These are phyloP conservation scores for Labeo calbasu DNA, from an alignment of 2,797 vertebrate genomes.

Conservation along the genomic window DNA sequence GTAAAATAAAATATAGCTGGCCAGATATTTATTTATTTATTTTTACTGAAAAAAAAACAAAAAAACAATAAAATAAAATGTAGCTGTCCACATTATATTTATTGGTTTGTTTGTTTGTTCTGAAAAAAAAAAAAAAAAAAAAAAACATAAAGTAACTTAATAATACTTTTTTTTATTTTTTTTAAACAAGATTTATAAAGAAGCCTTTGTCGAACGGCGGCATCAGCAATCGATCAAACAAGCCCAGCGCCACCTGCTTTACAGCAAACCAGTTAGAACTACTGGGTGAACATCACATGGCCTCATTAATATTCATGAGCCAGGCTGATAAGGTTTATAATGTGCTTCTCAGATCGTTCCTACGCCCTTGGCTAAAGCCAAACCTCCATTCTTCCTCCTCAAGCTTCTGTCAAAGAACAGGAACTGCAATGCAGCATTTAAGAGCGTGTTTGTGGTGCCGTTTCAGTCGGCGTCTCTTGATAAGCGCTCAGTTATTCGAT, in stretches of 20 bases:
- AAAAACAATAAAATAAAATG: too few species aligned
- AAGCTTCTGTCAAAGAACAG: neutral
- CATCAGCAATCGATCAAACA: conserved; percentile 10
- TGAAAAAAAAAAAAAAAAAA: too few species aligned
- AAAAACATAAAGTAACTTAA: too few species aligned
- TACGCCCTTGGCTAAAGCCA: neutral
- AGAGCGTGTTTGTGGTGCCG: conserved; percentile 25
- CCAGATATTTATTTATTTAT: too few species aligned
- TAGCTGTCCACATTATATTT: too few species aligned
- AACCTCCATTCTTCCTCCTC: neutral
- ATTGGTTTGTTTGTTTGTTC: too few species aligned
- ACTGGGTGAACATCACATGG: neutral
- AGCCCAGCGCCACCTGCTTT: neutral
- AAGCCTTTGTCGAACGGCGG: neutral
- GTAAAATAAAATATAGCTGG: too few species aligned
- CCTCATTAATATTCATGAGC: conserved; percentile 19
- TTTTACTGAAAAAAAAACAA: too few species aligned
- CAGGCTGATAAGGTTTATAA: conserved; percentile 23
- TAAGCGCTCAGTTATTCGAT: conserved; percentile 48
- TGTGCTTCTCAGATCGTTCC: conserved; percentile 19
- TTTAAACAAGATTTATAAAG: too few species aligned
- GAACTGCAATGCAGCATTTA: conserved; percentile 26
- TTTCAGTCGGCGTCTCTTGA: conserved; percentile 35
- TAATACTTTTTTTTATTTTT: too few species aligned
- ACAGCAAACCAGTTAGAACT: conserved; percentile 22